A percentile compares a stretch with the other conserved stretches of the same genome.
These are phyloP conservation scores for Magallana gigas DNA, from an alignment of 1,140 invertebrate genomes.

Conservation along the genomic window DNA sequence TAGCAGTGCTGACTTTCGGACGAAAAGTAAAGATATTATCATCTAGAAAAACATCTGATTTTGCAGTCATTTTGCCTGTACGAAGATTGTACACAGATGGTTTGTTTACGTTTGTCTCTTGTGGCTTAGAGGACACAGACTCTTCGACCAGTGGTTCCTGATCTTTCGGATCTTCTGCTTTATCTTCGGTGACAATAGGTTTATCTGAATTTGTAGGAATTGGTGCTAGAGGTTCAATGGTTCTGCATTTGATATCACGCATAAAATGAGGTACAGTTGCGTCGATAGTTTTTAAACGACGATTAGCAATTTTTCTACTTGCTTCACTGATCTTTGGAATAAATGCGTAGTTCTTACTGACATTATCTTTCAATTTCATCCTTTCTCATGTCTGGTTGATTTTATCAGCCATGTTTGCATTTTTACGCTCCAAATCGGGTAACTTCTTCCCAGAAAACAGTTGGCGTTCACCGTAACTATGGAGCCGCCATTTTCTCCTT, in stretches of 20 bases:
- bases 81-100: conserved; percentile 24
- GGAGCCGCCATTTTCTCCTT: conserved; percentile 67
- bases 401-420: conserved; percentile 45
- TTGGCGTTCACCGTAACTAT: conserved; percentile 64
- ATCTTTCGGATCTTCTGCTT: conserved; percentile 34
- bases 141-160: not conserved
- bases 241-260: conserved; percentile 64
- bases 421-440: conserved; percentile 48
- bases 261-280: conserved; percentile 67
- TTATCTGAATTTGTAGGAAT: conserved; percentile 51
- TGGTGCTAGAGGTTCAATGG: conserved; percentile 61
- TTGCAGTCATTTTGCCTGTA: conserved; percentile 58
- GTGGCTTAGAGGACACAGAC: conserved; percentile 31
- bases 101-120: conserved; percentile 39
- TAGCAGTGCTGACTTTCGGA: conserved; percentile 73
- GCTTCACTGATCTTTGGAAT: conserved; percentile 70
- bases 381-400: conserved; percentile 64
- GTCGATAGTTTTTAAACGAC: conserved; percentile 57
- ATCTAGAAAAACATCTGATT: conserved; percentile 63
- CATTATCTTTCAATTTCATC: conserved; percentile 68
- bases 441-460: conserved; percentile 29
- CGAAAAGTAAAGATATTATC: conserved; percentile 74
- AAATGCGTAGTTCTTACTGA: conserved; percentile 63
- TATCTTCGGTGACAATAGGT: not conserved
- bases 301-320: conserved; percentile 68